A percentile compares a stretch with the other conserved stretches of the same genome.
phyloP scores from a whole-genome alignment of 2,888 invertebrate genomes.

The Tinea pellionella region DNA sequence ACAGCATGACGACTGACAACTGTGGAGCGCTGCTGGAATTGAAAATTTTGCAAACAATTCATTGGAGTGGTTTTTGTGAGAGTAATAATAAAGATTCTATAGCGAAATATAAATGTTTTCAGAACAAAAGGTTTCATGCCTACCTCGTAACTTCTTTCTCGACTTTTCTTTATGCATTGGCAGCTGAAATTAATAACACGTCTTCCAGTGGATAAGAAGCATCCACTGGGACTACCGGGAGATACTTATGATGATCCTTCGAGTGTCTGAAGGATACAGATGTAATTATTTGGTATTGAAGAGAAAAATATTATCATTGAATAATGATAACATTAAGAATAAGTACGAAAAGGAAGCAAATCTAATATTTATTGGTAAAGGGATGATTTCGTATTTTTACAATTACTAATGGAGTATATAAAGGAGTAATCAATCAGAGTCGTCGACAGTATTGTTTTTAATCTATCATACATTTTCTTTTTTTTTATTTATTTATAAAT shows the following conservation, averaged over 20 bases:
- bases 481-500: too few relatives aligned
- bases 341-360: neutral
- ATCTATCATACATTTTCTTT: neutral
- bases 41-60: slow-evolving; percentile 41
- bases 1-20: slow-evolving; percentile 28
- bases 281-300: neutral
- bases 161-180: slow-evolving; percentile 3
- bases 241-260: neutral
- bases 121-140: slow-evolving; percentile 16
- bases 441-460: neutral
- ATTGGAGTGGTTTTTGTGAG: slow-evolving; percentile 2
- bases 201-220: too few relatives aligned
- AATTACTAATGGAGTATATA: neutral
- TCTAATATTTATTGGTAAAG: neutral
- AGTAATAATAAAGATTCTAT: neutral
- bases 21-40: slow-evolving; percentile 36
- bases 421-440: neutral
- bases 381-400: neutral
- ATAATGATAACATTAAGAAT: neutral
- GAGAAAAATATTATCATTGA: neutral
- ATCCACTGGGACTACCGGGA: too few relatives aligned
- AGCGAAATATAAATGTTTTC: neutral
- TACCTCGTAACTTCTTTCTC: slow-evolving; percentile 15
- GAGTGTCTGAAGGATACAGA: too few relatives aligned
- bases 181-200: slow-evolving; percentile 55